These are phyloP conservation scores for Leptoteleia sp. DNA, from an alignment of 1,140 invertebrate species.

Conservation along the genomic window DNA sequence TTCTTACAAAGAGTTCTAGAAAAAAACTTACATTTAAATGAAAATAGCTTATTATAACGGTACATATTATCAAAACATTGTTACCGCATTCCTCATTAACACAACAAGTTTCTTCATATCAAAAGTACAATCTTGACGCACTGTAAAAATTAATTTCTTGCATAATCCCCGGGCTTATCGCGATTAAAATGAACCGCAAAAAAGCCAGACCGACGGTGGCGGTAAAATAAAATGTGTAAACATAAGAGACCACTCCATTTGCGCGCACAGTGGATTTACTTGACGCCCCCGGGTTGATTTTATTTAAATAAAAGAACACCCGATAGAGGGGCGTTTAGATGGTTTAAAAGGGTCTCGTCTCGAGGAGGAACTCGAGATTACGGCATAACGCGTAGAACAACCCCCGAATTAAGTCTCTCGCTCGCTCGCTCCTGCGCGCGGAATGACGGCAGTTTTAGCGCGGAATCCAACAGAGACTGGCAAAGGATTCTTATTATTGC, in stretches of 20 bases:
- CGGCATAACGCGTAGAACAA: slow-evolving; percentile 68
- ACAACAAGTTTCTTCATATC: too few relatives aligned
- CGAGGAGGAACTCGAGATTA: slow-evolving; percentile 71
- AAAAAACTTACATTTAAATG: too few relatives aligned
- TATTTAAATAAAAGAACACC: slow-evolving; percentile 71
- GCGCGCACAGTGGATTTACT: slow-evolving; percentile 45
- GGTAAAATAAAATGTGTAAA: slow-evolving; percentile 61
- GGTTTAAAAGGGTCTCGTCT: slow-evolving; percentile 68
- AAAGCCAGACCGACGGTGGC: slow-evolving; percentile 14
- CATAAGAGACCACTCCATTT: slow-evolving; percentile 61
- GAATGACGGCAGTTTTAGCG: slow-evolving; percentile 73
- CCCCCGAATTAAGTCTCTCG: slow-evolving; percentile 71
- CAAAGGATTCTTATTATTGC: slow-evolving; percentile 81
- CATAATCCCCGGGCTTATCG: slow-evolving; percentile 16
- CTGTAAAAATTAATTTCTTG: too few relatives aligned
- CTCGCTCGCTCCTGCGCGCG: slow-evolving; percentile 53
- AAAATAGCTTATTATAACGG: too few relatives aligned
- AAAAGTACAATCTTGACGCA: too few relatives aligned
- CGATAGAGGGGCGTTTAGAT: slow-evolving; percentile 64
- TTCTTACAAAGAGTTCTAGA: too few relatives aligned
- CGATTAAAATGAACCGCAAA: slow-evolving; percentile 29
- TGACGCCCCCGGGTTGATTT: slow-evolving; percentile 61
- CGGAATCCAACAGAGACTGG: slow-evolving; percentile 70
- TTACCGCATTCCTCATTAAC: too few relatives aligned
- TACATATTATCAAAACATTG: too few relatives aligned